Percentiles rank a stretch among this genome's conserved stretches.
Conservation (phyloP, 2,113 vertebrate species). For the Calyptommatus sinebrachiatus region DNA sequence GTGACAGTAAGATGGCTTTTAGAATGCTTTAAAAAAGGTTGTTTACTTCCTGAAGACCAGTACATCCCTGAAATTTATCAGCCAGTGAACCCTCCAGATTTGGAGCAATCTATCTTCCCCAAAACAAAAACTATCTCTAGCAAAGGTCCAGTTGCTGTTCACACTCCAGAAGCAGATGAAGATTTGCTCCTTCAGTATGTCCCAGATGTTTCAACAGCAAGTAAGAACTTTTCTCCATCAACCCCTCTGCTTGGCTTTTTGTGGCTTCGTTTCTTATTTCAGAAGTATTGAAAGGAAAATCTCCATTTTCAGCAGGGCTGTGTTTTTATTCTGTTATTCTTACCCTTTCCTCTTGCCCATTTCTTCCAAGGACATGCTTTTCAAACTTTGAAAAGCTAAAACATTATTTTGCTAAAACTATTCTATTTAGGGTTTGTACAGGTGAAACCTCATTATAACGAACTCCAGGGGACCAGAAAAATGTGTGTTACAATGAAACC, state of each 20-base stretch:
- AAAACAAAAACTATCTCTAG: slow-evolving; percentile 55
- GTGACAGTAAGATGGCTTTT: slow-evolving; percentile 90
- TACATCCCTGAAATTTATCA: slow-evolving; percentile 83
- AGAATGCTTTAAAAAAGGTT: slow-evolving; percentile 84
- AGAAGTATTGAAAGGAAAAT: neutral
- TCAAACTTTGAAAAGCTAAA: neutral
- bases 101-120: slow-evolving; percentile 59
- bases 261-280: neutral
- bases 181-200: slow-evolving; percentile 89
- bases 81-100: slow-evolving; percentile 68
- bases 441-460: too few species aligned
- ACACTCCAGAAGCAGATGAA: slow-evolving; percentile 76
- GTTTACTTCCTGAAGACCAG: slow-evolving; percentile 77
- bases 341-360: neutral
- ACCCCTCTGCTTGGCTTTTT: neutral
- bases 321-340: neutral
- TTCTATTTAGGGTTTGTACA: neutral
- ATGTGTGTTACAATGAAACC: too few species aligned
- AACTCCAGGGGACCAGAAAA: too few species aligned
- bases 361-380: neutral
- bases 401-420: neutral
- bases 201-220: slow-evolving; percentile 74
- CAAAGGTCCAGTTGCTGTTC: slow-evolving; percentile 45
- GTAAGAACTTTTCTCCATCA: slow-evolving; percentile 63
- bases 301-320: neutral